Percentiles rank a stretch among this genome's conserved stretches.
These are phyloP conservation scores for Aphaenogaster rudis DNA, from an alignment of 1,140 invertebrate species.

Conservation along the genomic window DNA sequence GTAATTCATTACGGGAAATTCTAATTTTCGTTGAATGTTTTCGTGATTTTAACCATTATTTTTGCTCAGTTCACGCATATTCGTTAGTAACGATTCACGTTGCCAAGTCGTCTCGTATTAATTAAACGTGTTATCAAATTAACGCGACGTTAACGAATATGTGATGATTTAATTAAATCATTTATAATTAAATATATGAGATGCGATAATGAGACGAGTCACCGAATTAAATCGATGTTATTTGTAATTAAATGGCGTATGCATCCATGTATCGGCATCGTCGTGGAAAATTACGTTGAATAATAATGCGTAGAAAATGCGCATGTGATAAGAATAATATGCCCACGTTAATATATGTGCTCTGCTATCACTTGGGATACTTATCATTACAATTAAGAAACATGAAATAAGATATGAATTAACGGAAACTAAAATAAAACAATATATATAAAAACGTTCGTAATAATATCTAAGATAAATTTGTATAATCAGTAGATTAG, in stretches of 20 bases:
- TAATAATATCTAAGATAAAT: neutral
- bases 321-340: constrained; percentile 35
- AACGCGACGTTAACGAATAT: constrained; percentile 68
- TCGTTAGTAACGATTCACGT: constrained; percentile 59
- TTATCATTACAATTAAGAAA: neutral
- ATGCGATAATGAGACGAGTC: constrained; percentile 70
- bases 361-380: neutral
- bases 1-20: constrained; percentile 17
- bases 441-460: neutral
- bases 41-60: constrained; percentile 57
- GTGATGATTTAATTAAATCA: constrained; percentile 73
- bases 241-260: constrained; percentile 70
- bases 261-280: constrained; percentile 22
- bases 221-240: constrained; percentile 71
- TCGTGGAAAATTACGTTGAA: constrained; percentile 59
- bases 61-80: constrained; percentile 23
- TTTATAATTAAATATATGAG: constrained; percentile 67
- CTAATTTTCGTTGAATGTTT: constrained; percentile 44
- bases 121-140: constrained; percentile 76
- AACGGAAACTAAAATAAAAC: neutral
- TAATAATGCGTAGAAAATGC: constrained; percentile 63
- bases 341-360: neutral
- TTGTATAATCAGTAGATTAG: neutral
- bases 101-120: constrained; percentile 65
- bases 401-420: neutral